Evolutionary conservation across 2,797 vertebrate species (phyloP).

Genomic region (Heterohyrax brucei): DNA sequence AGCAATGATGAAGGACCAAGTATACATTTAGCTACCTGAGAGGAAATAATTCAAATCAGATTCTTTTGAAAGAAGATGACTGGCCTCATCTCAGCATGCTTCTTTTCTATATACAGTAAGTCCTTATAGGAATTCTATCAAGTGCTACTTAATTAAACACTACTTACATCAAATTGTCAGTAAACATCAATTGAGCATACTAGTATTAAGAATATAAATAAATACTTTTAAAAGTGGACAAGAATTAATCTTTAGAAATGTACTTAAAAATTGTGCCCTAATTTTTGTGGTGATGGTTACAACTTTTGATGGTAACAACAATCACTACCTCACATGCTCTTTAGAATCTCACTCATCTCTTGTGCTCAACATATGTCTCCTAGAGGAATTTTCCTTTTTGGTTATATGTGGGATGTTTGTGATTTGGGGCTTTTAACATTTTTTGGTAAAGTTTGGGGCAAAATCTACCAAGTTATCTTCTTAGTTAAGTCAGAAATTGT

Average conservation of each 20-base stretch:
- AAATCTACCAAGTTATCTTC: constrained; percentile 67
- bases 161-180: background rate
- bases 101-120: background rate
- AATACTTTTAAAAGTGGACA: background rate
- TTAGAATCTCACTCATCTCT: background rate
- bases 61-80: constrained; percentile 3
- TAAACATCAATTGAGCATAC: background rate
- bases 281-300: background rate
- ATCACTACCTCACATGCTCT: background rate
- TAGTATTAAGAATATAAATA: background rate
- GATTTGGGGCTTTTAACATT: constrained; percentile 68
- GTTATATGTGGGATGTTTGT: constrained; percentile 33
- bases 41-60: background rate
- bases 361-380: background rate
- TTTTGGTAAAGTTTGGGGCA: constrained; percentile 63
- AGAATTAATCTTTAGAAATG: constrained; percentile 10
- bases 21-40: background rate
- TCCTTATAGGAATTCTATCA: constrained; percentile 5
- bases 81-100: background rate
- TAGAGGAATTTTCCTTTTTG: constrained; percentile 62
- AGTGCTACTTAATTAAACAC: constrained; percentile 18
- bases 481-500: constrained; percentile 76
- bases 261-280: background rate
- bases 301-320: background rate
- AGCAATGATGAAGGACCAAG: background rate